These are phyloP conservation scores for Eufriesea mexicana DNA, from an alignment of 1,140 invertebrate species.

Conservation along the genomic window DNA sequence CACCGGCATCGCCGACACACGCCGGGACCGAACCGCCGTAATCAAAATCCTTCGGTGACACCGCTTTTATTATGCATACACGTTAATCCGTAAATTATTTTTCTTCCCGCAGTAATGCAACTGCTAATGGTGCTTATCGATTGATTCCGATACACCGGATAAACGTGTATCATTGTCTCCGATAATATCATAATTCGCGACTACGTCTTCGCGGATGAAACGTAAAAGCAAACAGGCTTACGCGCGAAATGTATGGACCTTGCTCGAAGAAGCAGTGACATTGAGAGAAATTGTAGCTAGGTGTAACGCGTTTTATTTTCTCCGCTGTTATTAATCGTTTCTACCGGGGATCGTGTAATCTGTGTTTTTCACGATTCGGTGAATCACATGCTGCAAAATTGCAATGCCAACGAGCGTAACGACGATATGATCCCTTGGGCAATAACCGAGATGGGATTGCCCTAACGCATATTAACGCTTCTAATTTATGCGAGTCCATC, in stretches of 20 bases:
- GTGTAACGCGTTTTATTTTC: not conserved
- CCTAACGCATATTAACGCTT: conserved; percentile 71
- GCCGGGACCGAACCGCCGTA: conserved; percentile 34
- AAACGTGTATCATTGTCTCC: not conserved
- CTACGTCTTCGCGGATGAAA: no score
- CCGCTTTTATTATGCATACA: not conserved
- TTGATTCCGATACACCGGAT: not conserved
- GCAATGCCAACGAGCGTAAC: conserved; percentile 10
- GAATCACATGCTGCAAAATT: not conserved
- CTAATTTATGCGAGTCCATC: conserved; percentile 73
- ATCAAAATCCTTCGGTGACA: conserved; percentile 36
- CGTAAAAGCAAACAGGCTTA: no score
- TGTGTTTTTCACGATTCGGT: conserved; percentile 7
- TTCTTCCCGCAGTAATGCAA: not conserved
- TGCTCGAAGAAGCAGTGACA: no score
- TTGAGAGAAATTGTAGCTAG: not conserved
- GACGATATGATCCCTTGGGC: conserved; percentile 54
- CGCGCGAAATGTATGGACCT: not conserved
- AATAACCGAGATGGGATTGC: conserved; percentile 70
- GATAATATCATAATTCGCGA: not conserved
- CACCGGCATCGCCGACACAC: conserved; percentile 60
- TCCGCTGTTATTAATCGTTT: conserved; percentile 15
- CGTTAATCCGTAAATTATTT: conserved; percentile 10
- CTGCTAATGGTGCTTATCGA: not conserved
- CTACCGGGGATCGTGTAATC: not conserved